Evolutionary conservation across 2,797 vertebrate genomes (phyloP), one percentile per base, ranked within the genome.

Genomic region (Chelon labrosus): DNA sequence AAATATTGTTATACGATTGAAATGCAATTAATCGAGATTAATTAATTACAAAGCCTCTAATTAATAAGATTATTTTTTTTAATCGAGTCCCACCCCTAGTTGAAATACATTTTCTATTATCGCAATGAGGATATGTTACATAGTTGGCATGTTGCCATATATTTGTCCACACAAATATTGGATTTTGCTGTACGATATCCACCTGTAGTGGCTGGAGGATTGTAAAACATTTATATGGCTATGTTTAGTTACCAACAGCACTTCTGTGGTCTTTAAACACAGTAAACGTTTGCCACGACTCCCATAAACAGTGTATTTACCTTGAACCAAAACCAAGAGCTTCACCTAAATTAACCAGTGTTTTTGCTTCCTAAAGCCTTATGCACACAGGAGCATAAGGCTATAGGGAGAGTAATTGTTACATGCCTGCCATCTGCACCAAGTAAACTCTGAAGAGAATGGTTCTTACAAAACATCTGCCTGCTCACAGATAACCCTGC

Each of bases 401-500:
- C 47, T 53, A 25, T 22, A 58, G 59, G 64, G 47, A 64, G 50
- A 73, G 35, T 59, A 68, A 72, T 78, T 47, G 46, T 35, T 20
- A 39, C 39, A 54, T 54, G 46, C 46, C 46, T n/a, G 17, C 46
- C n/a, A 49, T 49, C 51, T 42, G 39, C 19, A 12, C 59, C 27
- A 64, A 69, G 59, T 49, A 60, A 54, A 44, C 69, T 61, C 39
- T 73, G 55, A 59, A 6, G 2, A 60, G 47, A 61, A 50, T 58
- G 73, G 73, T 77, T 54, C 47, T 64, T 61, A 59, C 25, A 56
- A 60, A 70, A 50, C 70, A 80, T 81, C 70, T 81, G 83, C 65
- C 80, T 10, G 5, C 75, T 68, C 53, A 35, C 2, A 69, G 56
- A 82, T 63, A 70, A 82, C 77, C 38, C 67, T 79, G 62, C 27